Conservation (phyloP, 1,140 invertebrate genomes). For the Cyphomyrmex costatus region DNA sequence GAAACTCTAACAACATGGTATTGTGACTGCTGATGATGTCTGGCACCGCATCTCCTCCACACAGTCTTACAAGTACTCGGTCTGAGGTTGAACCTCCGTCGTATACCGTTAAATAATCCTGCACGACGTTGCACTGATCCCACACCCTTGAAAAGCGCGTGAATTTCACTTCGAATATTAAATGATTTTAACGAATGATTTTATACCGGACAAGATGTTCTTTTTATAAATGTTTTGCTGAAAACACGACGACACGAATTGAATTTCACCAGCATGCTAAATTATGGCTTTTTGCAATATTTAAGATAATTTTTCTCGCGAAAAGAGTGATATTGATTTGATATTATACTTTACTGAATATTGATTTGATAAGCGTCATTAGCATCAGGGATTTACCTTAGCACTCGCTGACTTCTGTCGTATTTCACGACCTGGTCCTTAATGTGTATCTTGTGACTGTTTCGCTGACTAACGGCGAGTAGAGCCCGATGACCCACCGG, state of each 20-base stretch:
- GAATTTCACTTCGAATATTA: conserved; percentile 21
- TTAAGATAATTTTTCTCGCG: too few species aligned
- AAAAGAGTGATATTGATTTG: neutral
- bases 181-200: too few species aligned
- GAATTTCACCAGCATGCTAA: too few species aligned
- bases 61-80: conserved; percentile 92
- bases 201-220: too few species aligned
- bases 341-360: neutral
- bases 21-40: conserved; percentile 93
- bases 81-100: conserved; percentile 92
- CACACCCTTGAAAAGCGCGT: conserved; percentile 89
- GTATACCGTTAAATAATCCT: conserved; percentile 94
- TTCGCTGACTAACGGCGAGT: conserved; percentile 91
- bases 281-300: too few species aligned
- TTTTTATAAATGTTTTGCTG: too few species aligned
- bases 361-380: neutral
- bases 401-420: conserved; percentile 91
- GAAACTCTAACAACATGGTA: conserved; percentile 93
- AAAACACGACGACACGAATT: too few species aligned
- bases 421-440: conserved; percentile 93
- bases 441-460: conserved; percentile 93
- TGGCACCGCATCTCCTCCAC: conserved; percentile 93
- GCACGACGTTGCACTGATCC: conserved; percentile 93
- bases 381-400: conserved; percentile 87
- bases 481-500: conserved; percentile 91